Percentiles rank a stretch among this genome's conserved stretches.
These are phyloP conservation scores for Pygocentrus nattereri DNA, from an alignment of 2,797 vertebrate genomes.

Conservation along the genomic window DNA sequence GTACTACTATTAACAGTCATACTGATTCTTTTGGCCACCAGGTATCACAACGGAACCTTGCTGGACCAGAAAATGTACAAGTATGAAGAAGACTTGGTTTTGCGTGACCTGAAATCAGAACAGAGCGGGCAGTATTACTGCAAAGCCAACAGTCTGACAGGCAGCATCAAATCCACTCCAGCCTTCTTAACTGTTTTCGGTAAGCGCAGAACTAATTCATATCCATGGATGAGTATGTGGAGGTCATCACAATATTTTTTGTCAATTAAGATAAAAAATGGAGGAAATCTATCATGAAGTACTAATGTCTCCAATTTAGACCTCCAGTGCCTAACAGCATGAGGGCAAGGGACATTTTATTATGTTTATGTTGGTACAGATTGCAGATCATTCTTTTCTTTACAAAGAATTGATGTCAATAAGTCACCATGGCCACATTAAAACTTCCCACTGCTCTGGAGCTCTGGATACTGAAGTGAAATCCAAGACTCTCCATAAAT, in stretches of 20 bases:
- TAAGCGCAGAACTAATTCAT: conserved; percentile 71
- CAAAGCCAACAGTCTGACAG: conserved; percentile 87
- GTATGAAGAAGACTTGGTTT: conserved; percentile 81
- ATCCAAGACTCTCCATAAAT: conserved; percentile 70
- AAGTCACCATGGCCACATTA: conserved; percentile 53
- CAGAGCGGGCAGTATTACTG: conserved; percentile 91
- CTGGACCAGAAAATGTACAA: conserved; percentile 80
- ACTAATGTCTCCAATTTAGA: conserved; percentile 4
- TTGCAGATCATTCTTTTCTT: conserved; percentile 61
- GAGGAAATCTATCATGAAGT: conserved; percentile 38
- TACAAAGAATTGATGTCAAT: conserved; percentile 61
- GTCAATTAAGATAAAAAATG: conserved; percentile 40
- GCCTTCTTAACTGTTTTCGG: conserved; percentile 86
- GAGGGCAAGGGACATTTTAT: conserved; percentile 59
- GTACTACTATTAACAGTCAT: background rate
- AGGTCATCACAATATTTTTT: conserved; percentile 25
- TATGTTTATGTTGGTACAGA: conserved; percentile 72
- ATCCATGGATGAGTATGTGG: background rate
- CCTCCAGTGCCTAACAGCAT: conserved; percentile 16
- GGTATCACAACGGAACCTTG: conserved; percentile 95
- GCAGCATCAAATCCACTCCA: conserved; percentile 84
- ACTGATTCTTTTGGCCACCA: conserved; percentile 60
- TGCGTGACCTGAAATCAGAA: conserved; percentile 76
- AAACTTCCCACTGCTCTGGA: conserved; percentile 62
- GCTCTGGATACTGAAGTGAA: conserved; percentile 59